A percentile compares a stretch with the other conserved stretches of the same genome.
Evolutionary conservation across 2,113 vertebrate genomes (phyloP).

Genomic region (Trematocara unimaculatum): DNA sequence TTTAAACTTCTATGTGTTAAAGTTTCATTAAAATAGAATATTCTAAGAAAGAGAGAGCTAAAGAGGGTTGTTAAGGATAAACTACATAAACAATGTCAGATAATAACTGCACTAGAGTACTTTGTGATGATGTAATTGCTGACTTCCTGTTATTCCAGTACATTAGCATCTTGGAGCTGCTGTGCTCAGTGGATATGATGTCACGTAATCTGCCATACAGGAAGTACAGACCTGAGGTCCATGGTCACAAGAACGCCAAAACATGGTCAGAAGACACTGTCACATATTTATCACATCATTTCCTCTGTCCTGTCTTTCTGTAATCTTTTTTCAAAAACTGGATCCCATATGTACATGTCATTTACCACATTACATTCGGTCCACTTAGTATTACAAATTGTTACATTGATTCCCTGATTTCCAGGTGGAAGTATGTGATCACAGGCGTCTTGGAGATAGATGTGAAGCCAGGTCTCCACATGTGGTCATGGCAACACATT

Average conservation of each 20-base stretch:
- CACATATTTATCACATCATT: background rate
- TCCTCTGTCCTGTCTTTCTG: background rate
- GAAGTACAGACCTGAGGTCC: conserved; percentile 84
- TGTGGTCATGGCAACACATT: conserved; percentile 96
- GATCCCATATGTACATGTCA: background rate
- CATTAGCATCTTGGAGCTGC: conserved; percentile 93
- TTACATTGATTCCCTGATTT: background rate
- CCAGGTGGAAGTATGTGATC: conserved; percentile 90
- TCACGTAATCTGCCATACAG: conserved; percentile 92
- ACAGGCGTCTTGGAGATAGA: conserved; percentile 84
- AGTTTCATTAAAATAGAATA: background rate
- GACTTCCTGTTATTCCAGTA: conserved; percentile 75
- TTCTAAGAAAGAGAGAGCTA: background rate
- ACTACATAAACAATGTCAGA: background rate
- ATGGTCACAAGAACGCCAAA: conserved; percentile 75
- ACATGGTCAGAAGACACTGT: conserved; percentile 75
- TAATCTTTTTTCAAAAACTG: background rate
- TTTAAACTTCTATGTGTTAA: background rate
- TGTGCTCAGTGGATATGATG: conserved; percentile 96
- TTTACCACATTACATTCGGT: background rate
- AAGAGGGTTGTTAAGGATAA: background rate
- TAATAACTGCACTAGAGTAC: background rate
- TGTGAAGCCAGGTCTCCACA: conserved; percentile 81
- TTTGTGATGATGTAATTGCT: background rate
- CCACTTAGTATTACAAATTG: background rate